Base-by-base conservation (phyloP, 2,797 vertebrate species). In the Semaprochilodus insignis region DNA sequence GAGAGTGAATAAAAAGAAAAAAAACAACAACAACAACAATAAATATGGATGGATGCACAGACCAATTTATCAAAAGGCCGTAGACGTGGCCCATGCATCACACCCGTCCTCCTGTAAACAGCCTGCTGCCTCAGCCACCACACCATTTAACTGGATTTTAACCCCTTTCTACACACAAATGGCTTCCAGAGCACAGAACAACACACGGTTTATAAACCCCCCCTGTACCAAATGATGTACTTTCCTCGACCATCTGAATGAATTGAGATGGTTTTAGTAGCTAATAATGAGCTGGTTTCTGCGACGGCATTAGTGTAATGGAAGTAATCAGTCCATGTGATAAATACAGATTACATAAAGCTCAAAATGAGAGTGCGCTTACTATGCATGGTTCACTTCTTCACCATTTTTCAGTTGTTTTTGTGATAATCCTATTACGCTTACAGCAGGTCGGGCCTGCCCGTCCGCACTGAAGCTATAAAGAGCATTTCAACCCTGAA, bases 11-110 rank as follows among this genome's bases (percentile, higher is more conserved):
- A 36, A n/a, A 51, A 70, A n/a, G 5, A 6, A 3, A 51, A 25
- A n/a, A 57, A 57, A 70, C 2, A 19, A 21, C 21, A 31, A 67
- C 34, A 6, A 57, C 21, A 70, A 21, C 31, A 57, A 57, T 14
- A 51, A 70, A 17, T 19, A 23, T 13, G 67, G 67, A 70, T 70
- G 67, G 40, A 51, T 48, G n/a, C 67, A 70, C 67, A 48, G 40
- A 21, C 21, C 67, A 48, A 48, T 51, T 70, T 48, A 70, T 70
- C 67, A 70, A n/a, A 23, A 44, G n/a, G 8, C 40, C 23, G 40
- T 16, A 25, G 21, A 21, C 6, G 36, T 19, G 19, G 65, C 65
- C 65, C 34, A 40, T 67, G 36, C 14, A 19, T 66, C 31, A 36
- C 65, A 8, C 34, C 31, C 34, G 36, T 67, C 65, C 65, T 67